Evolutionary conservation across 2,888 invertebrate genomes (phyloP), one percentile per base, ranked within the genome.

Genomic region (Acrobasis suavella): DNA sequence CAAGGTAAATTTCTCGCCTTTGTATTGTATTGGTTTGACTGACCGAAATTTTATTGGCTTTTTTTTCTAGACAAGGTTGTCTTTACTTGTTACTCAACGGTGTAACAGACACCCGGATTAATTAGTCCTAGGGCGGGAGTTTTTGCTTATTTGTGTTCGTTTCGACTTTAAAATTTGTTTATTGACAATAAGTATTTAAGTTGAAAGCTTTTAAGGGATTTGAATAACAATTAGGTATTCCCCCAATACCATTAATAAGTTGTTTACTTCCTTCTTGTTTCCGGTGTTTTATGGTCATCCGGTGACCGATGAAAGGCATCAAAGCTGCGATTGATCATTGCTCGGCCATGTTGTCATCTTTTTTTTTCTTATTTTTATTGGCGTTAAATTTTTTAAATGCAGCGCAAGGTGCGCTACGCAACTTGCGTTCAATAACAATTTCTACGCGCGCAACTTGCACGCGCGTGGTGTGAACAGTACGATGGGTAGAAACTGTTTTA

Each of bases 171-270:
- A 75, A 78, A 69, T 75, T 73, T 79, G 78, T 85, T 83, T 82
- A 79, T 78, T 76, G 73, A 75, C 74, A 78, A 81, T 80, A 80
- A 76, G 76, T 76, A 80, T 81, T 81, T 76, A 75, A 81, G 81
- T 79, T 77, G 74, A 81, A 83, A 85, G 84, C 85, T 83, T 85
- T 83, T 81, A 84, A 75, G 73, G 72, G 72, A 73, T 79, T 80
- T 81, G 74, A 83, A 85, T 82, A 85, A 84, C 82, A 83, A 83
- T 82, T 76, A 75, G 68, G 77, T 73, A 74, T 74, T 72, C 69
- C 67, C 38, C 38, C 49, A 38, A 55, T 55, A 55, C 61, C 55
- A 62, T 62, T 55, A 55, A 62, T 62, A 62, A 62, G 52, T 46
- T 62, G 62, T 62, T 62, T 55, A 55, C 62, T 55, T 55, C 46